These are phyloP conservation scores for Percopsis transmontana DNA, from an alignment of 2,113 vertebrate species.

Conservation along the genomic window DNA sequence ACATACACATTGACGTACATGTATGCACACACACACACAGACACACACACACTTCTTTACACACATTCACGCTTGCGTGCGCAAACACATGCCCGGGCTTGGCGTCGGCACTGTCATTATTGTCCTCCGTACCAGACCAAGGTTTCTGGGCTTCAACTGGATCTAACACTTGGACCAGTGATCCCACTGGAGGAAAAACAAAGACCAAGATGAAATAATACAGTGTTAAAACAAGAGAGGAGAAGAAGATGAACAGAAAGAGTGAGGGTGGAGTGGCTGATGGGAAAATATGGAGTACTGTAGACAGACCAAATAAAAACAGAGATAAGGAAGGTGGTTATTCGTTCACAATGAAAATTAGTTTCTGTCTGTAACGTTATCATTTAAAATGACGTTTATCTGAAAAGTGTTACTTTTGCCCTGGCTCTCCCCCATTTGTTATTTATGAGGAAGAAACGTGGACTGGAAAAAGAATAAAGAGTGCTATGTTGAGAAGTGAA, in stretches of 20 bases:
- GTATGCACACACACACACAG: neutral
- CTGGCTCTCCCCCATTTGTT: too few species aligned
- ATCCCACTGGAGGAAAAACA: constrained; percentile 25
- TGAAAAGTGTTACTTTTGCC: too few species aligned
- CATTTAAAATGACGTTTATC: too few species aligned
- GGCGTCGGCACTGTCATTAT: constrained; percentile 26
- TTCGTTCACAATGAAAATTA: too few species aligned
- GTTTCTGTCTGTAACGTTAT: too few species aligned
- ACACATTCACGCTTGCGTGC: neutral
- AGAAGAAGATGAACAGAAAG: constrained; percentile 10
- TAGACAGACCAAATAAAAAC: neutral
- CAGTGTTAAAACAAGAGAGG: constrained; percentile 1
- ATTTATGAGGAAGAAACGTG: too few species aligned
- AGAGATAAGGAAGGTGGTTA: too few species aligned
- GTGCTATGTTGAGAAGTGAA: too few species aligned
- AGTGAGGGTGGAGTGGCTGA: neutral
- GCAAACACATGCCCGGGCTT: too few species aligned
- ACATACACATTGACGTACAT: constrained; percentile 33
- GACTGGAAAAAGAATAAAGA: too few species aligned
- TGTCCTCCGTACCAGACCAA: constrained; percentile 24
- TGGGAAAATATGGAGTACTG: neutral
- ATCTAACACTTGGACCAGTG: constrained; percentile 32
- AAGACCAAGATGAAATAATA: neutral
- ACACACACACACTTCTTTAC: constrained; percentile 10
- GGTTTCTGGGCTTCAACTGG: constrained; percentile 24